Conservation (phyloP, 2,113 vertebrate genomes). For the Strix uralensis region DNA sequence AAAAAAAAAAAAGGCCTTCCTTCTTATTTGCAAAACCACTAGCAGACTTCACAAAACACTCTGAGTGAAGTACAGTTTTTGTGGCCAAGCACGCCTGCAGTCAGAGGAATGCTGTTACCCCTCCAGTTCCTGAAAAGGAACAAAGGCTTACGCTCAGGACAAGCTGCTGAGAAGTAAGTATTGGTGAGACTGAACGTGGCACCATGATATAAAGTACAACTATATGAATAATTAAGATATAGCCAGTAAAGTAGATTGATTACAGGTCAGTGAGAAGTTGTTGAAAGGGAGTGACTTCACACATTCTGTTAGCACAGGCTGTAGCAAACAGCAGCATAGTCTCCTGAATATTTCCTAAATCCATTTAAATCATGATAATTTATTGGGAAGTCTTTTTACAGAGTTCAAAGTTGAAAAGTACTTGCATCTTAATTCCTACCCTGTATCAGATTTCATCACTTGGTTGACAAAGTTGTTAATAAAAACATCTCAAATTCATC, state of each 20-base stretch:
- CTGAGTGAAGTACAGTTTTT: neutral
- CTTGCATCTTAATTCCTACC: neutral
- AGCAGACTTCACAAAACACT: neutral
- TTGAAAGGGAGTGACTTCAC: neutral
- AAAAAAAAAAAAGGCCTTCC: neutral
- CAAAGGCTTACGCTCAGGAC: neutral
- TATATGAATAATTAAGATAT: neutral
- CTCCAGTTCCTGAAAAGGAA: too few species aligned
- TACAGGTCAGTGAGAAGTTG: neutral
- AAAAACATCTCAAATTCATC: neutral
- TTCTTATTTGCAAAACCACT: neutral
- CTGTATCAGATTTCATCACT: neutral
- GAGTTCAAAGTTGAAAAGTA: neutral
- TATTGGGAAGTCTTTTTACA: neutral
- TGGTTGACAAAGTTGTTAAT: neutral
- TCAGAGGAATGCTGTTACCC: neutral
- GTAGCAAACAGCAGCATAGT: neutral
- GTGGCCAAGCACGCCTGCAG: accelerated
- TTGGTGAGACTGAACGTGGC: accelerated
- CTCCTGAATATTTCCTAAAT: neutral
- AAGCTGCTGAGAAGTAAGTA: neutral
- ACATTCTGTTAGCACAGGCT: neutral
- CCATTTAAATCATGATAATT: neutral
- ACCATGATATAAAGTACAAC: neutral
- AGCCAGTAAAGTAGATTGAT: neutral